Percentiles rank a stretch among this genome's conserved stretches.
Conservation (phyloP, 2,888 invertebrate genomes). For the Apamea epomidion region DNA sequence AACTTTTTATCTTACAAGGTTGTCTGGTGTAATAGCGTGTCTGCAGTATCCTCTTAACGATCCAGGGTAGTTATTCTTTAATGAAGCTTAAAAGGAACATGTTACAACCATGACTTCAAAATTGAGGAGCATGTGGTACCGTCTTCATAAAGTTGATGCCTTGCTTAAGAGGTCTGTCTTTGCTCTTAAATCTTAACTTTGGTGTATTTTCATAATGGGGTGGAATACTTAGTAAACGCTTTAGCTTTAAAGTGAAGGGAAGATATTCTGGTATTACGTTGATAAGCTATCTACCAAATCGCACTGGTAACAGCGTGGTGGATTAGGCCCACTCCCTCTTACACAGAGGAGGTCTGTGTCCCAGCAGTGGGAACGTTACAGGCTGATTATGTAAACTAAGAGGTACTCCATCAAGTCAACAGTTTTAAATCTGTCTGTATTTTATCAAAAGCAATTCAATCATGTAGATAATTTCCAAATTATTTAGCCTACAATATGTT, state of each 20-base stretch:
- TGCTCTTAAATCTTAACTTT: slow-evolving; percentile 8
- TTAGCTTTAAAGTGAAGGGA: slow-evolving; percentile 2
- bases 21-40: slow-evolving; percentile 22
- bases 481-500: slow-evolving; percentile 8
- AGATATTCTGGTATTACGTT: background rate
- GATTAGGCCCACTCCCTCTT: background rate
- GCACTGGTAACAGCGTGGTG: background rate
- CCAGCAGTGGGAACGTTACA: too few relatives aligned
- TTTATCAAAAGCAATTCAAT: background rate
- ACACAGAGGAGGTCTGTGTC: background rate
- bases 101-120: slow-evolving; percentile 7
- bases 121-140: slow-evolving; percentile 11
- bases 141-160: slow-evolving; percentile 20
- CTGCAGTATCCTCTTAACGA: slow-evolving; percentile 36
- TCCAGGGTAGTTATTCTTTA: slow-evolving; percentile 31
- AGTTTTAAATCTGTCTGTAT: background rate
- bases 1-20: slow-evolving; percentile 55
- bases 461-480: background rate
- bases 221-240: slow-evolving; percentile 1
- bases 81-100: slow-evolving; percentile 32
- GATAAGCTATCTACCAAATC: background rate
- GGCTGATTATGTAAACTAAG: background rate
- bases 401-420: background rate
- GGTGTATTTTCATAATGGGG: slow-evolving; percentile 3
- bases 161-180: background rate